Evolutionary conservation across 2,113 vertebrate genomes (phyloP).

Genomic region (Macquaria australasica): DNA sequence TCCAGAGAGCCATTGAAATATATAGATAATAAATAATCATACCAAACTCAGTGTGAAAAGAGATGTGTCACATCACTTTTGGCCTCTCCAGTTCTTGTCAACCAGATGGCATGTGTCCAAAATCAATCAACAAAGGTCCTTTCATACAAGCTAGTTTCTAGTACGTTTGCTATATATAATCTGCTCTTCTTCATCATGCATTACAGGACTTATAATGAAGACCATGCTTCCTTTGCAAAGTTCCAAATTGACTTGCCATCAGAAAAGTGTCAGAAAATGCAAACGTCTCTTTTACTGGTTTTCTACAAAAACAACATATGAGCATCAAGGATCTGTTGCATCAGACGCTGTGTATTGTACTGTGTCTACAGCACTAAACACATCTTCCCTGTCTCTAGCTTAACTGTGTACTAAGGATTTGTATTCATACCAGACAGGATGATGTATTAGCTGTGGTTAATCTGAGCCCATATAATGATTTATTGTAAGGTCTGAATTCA

Average conservation of each 20-base stretch:
- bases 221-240: background rate
- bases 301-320: background rate
- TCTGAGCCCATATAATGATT: slow-evolving; percentile 3
- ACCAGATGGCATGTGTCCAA: no score
- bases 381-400: background rate
- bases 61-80: background rate
- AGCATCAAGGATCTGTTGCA: background rate
- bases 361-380: background rate
- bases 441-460: slow-evolving; percentile 28
- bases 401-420: background rate
- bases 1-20: background rate
- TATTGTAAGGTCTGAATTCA: slow-evolving; percentile 20
- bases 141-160: background rate
- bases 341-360: background rate
- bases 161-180: background rate
- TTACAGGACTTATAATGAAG: background rate
- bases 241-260: background rate
- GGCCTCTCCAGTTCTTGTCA: background rate
- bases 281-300: background rate
- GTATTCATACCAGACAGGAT: slow-evolving; percentile 3
- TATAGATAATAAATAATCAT: background rate
- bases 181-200: background rate
- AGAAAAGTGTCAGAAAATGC: background rate
- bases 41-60: background rate
- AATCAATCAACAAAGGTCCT: background rate